Base-by-base conservation (phyloP, 2,113 vertebrate species). In the Peromyscus polionotus region DNA sequence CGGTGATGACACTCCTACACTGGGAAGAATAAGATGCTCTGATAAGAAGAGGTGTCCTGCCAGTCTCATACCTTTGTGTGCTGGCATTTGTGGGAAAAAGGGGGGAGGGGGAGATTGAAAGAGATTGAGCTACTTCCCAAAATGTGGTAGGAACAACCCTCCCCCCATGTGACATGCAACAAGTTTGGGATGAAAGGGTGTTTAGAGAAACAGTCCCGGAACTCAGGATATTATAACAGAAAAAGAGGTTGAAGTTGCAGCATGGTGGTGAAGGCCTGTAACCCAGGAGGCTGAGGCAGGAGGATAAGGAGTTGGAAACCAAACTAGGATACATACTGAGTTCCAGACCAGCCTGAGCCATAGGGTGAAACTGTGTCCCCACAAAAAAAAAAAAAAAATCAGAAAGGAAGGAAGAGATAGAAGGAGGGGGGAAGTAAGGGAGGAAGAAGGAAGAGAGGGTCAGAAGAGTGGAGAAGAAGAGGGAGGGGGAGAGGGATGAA, bases 21-120 rank as follows among this genome's bases (percentile, higher is more conserved):
- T 90, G 72, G 80, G 97, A 90, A 95, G 98, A 95, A 94, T 89
- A 31, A 91, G 98, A 98, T 97, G 61, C 88, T 77, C 83, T 4
- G 92, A 98, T 98, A 97, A 98, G 63, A 12, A 48, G 31, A 22
- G 28, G 63, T 48, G 84, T 48, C 84, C 84, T 36, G 42, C 14
- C 63, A 24, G n/a, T 83, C 86, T 48, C 59, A 13, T 26, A 93
- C 95, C 97, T 98, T 98, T 92, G 76, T 87, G 90, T 11, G 73
- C 94, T 97, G 97, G 97, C 80, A 84, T 39, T 96, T 72, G 48
- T 94, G 73, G 67, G 72, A 77, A 83, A 57, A 95, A 77, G 96
- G 94, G 90, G 67, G n/a, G 19, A 10, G 51, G 51, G 45, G 45
- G 45, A 7, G 45, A 48, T 59, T 33, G 4, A 31, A 45, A 17